phyloP scores from a whole-genome alignment of 1,140 invertebrate species.

The Ceratina japonica region DNA sequence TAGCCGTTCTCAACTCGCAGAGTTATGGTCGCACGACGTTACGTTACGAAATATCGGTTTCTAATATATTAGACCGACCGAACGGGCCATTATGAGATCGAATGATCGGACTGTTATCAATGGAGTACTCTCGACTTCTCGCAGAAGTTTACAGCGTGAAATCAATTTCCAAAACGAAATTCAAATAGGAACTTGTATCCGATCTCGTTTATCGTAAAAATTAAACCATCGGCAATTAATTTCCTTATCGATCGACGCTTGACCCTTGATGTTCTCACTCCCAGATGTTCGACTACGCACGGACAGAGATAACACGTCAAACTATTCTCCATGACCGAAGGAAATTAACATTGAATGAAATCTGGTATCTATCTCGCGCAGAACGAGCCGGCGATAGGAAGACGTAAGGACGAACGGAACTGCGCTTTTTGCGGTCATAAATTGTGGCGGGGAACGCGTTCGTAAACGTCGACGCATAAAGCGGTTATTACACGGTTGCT shows the following conservation, averaged over 20 bases:
- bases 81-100: background rate
- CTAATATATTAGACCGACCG: background rate
- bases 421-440: conserved; percentile 33
- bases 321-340: background rate
- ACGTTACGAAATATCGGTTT: background rate
- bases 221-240: background rate
- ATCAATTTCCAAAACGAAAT: too few relatives aligned
- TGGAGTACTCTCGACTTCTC: background rate
- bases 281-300: background rate
- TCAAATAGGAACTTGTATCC: too few relatives aligned
- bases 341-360: background rate
- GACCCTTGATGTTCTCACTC: background rate
- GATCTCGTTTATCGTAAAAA: too few relatives aligned
- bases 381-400: background rate
- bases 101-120: background rate
- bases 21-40: background rate
- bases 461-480: conserved; percentile 24
- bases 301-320: background rate
- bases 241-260: background rate
- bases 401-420: background rate
- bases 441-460: background rate
- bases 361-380: background rate
- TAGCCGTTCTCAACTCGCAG: background rate
- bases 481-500: conserved; percentile 27
- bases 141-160: too few relatives aligned